Percentiles rank a stretch among this genome's conserved stretches.
These are phyloP conservation scores for Ahaetulla prasina DNA, from an alignment of 2,113 vertebrate genomes.

Conservation along the genomic window DNA sequence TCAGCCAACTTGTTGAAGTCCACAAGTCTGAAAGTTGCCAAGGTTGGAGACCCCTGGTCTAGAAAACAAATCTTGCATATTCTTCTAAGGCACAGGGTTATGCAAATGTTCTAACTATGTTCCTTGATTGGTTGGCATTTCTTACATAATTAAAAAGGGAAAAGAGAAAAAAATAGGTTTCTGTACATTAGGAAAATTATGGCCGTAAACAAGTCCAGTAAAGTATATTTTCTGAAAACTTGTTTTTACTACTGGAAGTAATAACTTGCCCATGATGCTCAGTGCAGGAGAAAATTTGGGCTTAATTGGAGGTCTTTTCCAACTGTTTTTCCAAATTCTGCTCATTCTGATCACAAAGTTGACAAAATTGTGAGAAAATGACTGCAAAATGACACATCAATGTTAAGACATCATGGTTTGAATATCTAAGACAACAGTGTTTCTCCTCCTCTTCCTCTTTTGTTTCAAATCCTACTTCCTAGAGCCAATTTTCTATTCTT, in stretches of 20 bases:
- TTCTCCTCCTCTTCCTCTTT: background rate
- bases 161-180: background rate
- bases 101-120: background rate
- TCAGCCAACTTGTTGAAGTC: too few relatives aligned
- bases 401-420: conserved; percentile 57
- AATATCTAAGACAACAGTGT: conserved; percentile 56
- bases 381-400: conserved; percentile 44
- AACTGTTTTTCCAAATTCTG: background rate
- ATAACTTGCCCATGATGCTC: background rate
- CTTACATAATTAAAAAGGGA: background rate
- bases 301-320: background rate
- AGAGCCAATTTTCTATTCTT: conserved; percentile 65
- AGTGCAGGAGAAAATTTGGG: background rate
- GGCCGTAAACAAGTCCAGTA: background rate
- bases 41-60: too few relatives aligned
- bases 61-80: background rate
- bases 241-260: background rate
- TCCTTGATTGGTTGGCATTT: background rate
- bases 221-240: background rate
- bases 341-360: background rate
- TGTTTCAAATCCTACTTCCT: conserved; percentile 59
- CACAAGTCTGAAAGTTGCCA: too few relatives aligned
- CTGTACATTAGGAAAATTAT: background rate
- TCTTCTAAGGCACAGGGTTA: background rate
- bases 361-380: conserved; percentile 45